A percentile compares a stretch with the other conserved stretches of the same genome.
These are phyloP conservation scores for Limnephilus rhombicus DNA, from an alignment of 2,888 invertebrate species.

Conservation along the genomic window DNA sequence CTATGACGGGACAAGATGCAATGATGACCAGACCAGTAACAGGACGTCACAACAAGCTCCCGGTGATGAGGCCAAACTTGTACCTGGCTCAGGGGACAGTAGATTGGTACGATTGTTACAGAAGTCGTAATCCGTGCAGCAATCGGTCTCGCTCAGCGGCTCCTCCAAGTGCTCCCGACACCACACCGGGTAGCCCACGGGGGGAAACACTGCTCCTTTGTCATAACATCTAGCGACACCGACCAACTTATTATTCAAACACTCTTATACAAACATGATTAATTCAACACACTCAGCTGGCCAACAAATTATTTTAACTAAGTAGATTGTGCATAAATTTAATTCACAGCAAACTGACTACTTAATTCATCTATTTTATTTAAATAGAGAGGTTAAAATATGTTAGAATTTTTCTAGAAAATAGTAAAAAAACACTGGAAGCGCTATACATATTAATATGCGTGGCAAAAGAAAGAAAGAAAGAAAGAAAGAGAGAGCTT, in stretches of 20 bases:
- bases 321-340: too few relatives aligned
- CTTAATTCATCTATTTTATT: too few relatives aligned
- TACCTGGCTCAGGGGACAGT: slow-evolving; percentile 53
- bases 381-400: too few relatives aligned
- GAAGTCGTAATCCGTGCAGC: slow-evolving; percentile 84
- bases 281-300: slow-evolving; percentile 23
- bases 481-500: not conserved
- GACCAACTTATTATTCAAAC: not conserved
- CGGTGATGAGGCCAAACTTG: slow-evolving; percentile 12
- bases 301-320: not conserved
- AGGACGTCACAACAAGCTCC: slow-evolving; percentile 64
- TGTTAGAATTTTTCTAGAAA: not conserved
- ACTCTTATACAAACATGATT: not conserved
- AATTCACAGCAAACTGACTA: too few relatives aligned
- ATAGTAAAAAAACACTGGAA: not conserved
- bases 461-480: slow-evolving; percentile 11
- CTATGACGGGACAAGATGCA: slow-evolving; percentile 7
- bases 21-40: slow-evolving; percentile 38
- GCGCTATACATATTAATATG: not conserved
- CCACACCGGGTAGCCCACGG: slow-evolving; percentile 80
- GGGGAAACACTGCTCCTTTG: slow-evolving; percentile 79
- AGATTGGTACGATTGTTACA: slow-evolving; percentile 79
- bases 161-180: slow-evolving; percentile 75
- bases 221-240: slow-evolving; percentile 78
- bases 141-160: slow-evolving; percentile 73